A percentile compares a stretch with the other conserved stretches of the same genome.
phyloP scores from a whole-genome alignment of 2,113 vertebrate genomes.

The Glaucomys volans region DNA sequence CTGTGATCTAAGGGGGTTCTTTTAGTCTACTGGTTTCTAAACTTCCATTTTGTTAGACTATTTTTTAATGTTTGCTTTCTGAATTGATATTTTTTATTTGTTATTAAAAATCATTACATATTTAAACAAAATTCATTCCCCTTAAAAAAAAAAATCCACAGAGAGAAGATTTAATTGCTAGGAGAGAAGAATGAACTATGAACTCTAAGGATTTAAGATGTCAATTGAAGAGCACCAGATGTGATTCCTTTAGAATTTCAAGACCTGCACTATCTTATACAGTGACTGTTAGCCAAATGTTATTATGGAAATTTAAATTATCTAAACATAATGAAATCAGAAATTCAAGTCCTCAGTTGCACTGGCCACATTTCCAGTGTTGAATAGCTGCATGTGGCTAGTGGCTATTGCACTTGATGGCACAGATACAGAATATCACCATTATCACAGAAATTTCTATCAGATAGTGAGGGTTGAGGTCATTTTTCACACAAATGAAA shows the following conservation, averaged over 20 bases:
- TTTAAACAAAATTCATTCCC: conserved; percentile 16
- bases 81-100: conserved; percentile 41
- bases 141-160: neutral
- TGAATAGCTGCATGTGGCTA: neutral
- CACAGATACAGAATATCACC: neutral
- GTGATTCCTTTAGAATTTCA: neutral
- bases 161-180: neutral
- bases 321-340: conserved; percentile 23
- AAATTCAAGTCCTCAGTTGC: neutral
- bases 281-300: neutral
- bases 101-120: conserved; percentile 12
- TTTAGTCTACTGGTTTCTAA: neutral
- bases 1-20: neutral
- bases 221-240: neutral
- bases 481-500: neutral
- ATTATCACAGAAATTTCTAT: neutral
- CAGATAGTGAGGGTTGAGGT: neutral
- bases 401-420: neutral
- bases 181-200: neutral
- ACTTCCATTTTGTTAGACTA: neutral
- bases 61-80: conserved; percentile 10
- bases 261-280: neutral
- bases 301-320: conserved; percentile 27
- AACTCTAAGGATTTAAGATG: neutral
- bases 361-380: neutral